A percentile compares a stretch with the other conserved stretches of the same genome.
phyloP scores from a whole-genome alignment of 2,888 invertebrate species.

The Yponomeuta evonymella region DNA sequence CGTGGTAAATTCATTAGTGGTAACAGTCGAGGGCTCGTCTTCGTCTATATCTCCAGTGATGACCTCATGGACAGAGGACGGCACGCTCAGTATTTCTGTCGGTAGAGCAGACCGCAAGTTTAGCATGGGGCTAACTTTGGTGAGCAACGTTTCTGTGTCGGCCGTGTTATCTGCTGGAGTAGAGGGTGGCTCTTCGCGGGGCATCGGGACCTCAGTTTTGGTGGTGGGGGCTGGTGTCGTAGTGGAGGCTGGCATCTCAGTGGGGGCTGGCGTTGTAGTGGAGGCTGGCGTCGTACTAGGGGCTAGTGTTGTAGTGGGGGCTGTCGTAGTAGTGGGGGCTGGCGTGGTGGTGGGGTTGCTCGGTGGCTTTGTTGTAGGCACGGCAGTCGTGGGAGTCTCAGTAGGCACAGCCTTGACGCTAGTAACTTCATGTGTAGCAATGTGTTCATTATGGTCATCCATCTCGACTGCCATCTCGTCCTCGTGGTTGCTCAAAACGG shows the following conservation, averaged over 20 bases:
- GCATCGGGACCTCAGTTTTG: conserved; percentile 26
- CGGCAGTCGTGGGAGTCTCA: conserved; percentile 31
- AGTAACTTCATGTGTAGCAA: conserved; percentile 37
- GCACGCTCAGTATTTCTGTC: conserved; percentile 48
- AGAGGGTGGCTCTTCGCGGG: neutral
- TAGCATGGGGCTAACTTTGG: conserved; percentile 46
- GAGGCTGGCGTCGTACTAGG: conserved; percentile 22
- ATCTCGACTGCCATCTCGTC: conserved; percentile 57
- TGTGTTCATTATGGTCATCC: conserved; percentile 39
- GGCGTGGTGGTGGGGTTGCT: conserved; percentile 30
- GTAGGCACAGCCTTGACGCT: conserved; percentile 33
- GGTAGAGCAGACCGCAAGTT: conserved; percentile 61
- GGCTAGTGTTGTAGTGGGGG: conserved; percentile 28
- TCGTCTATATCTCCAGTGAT: conserved; percentile 41
- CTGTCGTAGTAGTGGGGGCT: conserved; percentile 27
- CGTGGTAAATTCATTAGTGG: conserved; percentile 19
- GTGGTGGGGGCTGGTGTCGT: conserved; percentile 32
- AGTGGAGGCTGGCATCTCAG: conserved; percentile 21
- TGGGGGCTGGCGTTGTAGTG: conserved; percentile 23
- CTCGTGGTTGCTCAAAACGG: conserved; percentile 56
- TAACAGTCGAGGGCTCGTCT: conserved; percentile 28
- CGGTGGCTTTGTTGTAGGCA: neutral
- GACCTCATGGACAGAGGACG: conserved; percentile 45
- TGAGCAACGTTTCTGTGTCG: neutral
- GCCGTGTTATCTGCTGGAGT: neutral